Evolutionary conservation across 2,113 vertebrate genomes (phyloP), one percentile per base, ranked within the genome.

Genomic region (Pteruthius melanotis): DNA sequence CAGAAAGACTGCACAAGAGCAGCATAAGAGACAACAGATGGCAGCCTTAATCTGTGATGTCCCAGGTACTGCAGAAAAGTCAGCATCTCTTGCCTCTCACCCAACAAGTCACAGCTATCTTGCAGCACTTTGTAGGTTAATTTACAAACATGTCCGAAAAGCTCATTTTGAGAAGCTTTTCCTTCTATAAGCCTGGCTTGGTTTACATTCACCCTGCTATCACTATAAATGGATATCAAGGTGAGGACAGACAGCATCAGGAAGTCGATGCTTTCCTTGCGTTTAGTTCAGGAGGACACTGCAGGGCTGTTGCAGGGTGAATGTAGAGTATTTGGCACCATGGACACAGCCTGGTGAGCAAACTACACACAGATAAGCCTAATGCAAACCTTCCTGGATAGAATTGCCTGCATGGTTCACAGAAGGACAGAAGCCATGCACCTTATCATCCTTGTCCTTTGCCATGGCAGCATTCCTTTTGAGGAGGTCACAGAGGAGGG

Each of bases 21-120:
- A 84, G 11, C 35, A 33, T 18, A 33, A 61, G n/a, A 87, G 77
- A 42, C 96, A 94, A 95, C 94, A 96, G 95, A 95, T 97, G 96
- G 95, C 96, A 97, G 87, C 83, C 95, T 97, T 93, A 65, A 88
- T 56, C 94, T 57, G 0, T 45, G 70, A 40, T 79, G n/a, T 4
- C 81, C 18, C 53, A 90, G 63, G 61, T 3, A 30, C 26, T 3
- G 18, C 85, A 79, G 63, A 79, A 92, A 66, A 31, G 52, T 13
- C 45, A 44, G 21, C 12, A 69, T 27, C 28, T 61, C 49, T 42
- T 81, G 15, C 85, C 71, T 90, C 59, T 86, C 87, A 86, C 84
- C 70, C 81, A 77, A 10, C 37, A 61, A 94, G 31, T 40, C 77
- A 53, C 64, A 50, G 24, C 26, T 74, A 42, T 85, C 59, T 84